Base-by-base conservation (phyloP, 2,797 vertebrate species). In the Lithobates sylvaticus region DNA sequence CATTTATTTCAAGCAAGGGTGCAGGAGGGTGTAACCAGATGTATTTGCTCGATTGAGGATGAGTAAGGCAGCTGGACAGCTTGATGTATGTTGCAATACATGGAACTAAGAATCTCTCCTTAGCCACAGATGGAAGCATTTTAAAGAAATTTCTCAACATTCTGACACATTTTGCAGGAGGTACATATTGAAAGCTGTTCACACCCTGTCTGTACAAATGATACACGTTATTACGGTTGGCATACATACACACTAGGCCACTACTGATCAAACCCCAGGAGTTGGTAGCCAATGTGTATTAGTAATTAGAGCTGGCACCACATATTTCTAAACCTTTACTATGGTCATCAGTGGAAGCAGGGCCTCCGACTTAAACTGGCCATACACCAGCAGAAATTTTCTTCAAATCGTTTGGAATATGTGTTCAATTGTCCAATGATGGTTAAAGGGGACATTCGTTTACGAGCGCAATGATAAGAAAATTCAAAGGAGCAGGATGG, bases 61-160 rank as follows among this genome's bases (percentile, higher is more conserved):
- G 65, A 67, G 65, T 67, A 67, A 67, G n/a, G 65, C 27, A 27
- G n/a, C 65, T 67, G 65, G 65, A 26, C 65, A 13, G 26, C 26
- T 6, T 29, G 26, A 67, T 2, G n/a, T 67, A 67, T 67, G 65
- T 67, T 67, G 65, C 65, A 67, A 67, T 67, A 26, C 4, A 12
- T 9, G 65, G 65, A 12, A 29, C 65, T 29, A 29, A 1, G 26
- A 67, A 13, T 67, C 65, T 1, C 26, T 29, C n/a, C 65, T 27
- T 67, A 67, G 26, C n/a, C 65, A 67, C 65, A 67, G 65, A 67
- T 67, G 65, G 65, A 67, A 67, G 65, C 26, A 29, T 67, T 67
- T 67, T 67, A 67, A 27, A 67, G 27, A 67, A 2, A 67, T 67
- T 27, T 27, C 65, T 29, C 26, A 67, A 67, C 10, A 61, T 67